Base-by-base conservation (phyloP, 2,797 vertebrate species). In the Argya squamiceps region DNA sequence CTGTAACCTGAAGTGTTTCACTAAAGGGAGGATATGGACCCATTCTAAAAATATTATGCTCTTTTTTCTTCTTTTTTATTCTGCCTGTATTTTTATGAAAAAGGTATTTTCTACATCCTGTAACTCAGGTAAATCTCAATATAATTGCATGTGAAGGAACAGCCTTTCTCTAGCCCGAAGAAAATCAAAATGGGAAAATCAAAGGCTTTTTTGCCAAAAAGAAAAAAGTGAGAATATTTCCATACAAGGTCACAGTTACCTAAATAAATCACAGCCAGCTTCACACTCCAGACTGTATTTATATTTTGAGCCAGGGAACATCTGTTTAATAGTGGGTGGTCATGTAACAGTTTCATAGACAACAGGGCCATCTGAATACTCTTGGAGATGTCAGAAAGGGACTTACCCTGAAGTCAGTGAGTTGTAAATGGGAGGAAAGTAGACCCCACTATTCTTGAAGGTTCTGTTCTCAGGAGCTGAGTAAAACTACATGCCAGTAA, bases 251-350 rank as follows among this genome's bases (percentile, higher is more conserved):
- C 95, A 90, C 77, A 53, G 70, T 94, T 96, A 96, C 96, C 94
- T 96, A 96, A 95, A 94, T 97, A 95, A 97, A 97, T 97, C 91
- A 96, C 73, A 92, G 88, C 85, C 96, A 96, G 67, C 80, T 95
- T 94, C 89, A 90, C 24, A 9, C 85, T 95, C 74, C 85, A 95
- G 91, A 86, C 85, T 94, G 24, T 89, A 95, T 97, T 97, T 95
- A 92, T 95, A 95, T 96, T 95, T 93, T 96, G 88, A 95, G 83
- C 80, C 83, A 86, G 67, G 27, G 91, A 97, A 96, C 96, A 96
- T 96, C 95, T 97, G 96, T 96, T 95, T 94, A 94, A 77, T 95
- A 88, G 88, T 96, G 95, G 96, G 96, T 96, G 96, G 96, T 90
- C 95, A 95, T 95, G 89, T 92, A 96, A 73, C 56, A 87, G 67